Percentiles rank a stretch among this genome's conserved stretches.
Conservation (phyloP, 2,797 vertebrate genomes). For the Smutsia gigantea region DNA sequence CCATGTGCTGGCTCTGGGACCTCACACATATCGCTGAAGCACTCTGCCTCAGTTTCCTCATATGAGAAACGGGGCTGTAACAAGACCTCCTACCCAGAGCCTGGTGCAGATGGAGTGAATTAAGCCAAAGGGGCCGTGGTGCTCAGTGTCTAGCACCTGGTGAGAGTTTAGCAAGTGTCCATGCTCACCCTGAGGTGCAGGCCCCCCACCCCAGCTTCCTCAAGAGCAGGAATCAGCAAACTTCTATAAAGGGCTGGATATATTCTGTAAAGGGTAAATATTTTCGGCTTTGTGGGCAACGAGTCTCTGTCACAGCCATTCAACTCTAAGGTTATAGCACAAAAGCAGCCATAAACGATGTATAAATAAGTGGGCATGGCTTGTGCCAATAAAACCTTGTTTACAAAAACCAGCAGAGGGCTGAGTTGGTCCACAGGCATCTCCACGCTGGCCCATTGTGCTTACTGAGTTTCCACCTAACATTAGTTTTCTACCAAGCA, state of each 20-base stretch:
- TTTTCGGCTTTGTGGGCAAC: not conserved
- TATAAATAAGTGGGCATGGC: not conserved
- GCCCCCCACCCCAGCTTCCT: not conserved
- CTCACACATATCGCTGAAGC: not conserved
- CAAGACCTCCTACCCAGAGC: not conserved
- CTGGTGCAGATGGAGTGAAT: not conserved
- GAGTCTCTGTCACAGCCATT: not conserved
- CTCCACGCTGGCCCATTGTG: not conserved
- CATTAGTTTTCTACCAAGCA: not conserved
- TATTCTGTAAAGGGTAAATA: not conserved
- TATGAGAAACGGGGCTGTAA: not conserved
- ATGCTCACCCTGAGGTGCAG: not conserved
- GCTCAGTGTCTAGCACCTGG: not conserved
- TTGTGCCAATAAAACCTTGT: conserved; percentile 1
- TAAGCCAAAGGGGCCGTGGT: not conserved
- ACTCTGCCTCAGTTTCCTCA: not conserved
- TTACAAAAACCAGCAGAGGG: not conserved
- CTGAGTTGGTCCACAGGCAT: not conserved
- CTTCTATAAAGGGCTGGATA: not conserved
- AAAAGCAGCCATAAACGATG: not conserved
- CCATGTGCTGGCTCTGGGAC: not conserved
- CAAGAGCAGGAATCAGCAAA: not conserved
- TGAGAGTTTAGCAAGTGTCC: not conserved
- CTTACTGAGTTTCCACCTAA: not conserved
- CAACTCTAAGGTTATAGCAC: not conserved